These are phyloP conservation scores for Bellardia pandia DNA, from an alignment of 2,888 invertebrate genomes.

Conservation along the genomic window DNA sequence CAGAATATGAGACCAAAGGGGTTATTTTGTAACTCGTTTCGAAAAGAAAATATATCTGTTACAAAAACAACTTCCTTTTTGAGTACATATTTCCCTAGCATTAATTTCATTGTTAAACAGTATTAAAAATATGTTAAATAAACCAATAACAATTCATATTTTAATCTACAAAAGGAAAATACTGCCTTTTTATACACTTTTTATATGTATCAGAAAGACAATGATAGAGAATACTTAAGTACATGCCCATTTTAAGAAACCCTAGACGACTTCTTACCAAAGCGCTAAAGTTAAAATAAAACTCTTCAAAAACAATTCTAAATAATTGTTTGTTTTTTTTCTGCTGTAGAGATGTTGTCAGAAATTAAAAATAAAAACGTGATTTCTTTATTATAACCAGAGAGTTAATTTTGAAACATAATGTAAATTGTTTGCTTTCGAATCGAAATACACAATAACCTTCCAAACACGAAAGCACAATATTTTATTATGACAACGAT, in stretches of 20 bases:
- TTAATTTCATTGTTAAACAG: constrained; percentile 58
- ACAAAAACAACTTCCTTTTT: too few relatives aligned
- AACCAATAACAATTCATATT: constrained; percentile 61
- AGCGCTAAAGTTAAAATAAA: constrained; percentile 48
- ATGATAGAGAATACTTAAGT: constrained; percentile 29
- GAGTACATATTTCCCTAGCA: too few relatives aligned
- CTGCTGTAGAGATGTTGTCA: not conserved
- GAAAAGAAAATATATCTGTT: too few relatives aligned
- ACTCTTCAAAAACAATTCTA: constrained; percentile 14
- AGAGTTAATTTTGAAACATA: too few relatives aligned
- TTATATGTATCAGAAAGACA: constrained; percentile 39
- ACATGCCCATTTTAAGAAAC: constrained; percentile 64
- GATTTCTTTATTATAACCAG: constrained; percentile 42
- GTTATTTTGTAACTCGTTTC: too few relatives aligned
- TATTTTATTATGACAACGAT: too few relatives aligned
- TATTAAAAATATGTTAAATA: constrained; percentile 49
- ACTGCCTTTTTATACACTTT: not conserved
- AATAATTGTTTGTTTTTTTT: too few relatives aligned
- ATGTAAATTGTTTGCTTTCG: too few relatives aligned
- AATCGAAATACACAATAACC: too few relatives aligned
- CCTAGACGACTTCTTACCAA: constrained; percentile 55
- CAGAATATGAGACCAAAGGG: too few relatives aligned
- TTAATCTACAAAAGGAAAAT: constrained; percentile 4
- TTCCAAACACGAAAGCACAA: too few relatives aligned
- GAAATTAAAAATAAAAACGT: constrained; percentile 11